These are phyloP conservation scores for Unio pictorum DNA, from an alignment of 2,888 invertebrate species.

Conservation along the genomic window DNA sequence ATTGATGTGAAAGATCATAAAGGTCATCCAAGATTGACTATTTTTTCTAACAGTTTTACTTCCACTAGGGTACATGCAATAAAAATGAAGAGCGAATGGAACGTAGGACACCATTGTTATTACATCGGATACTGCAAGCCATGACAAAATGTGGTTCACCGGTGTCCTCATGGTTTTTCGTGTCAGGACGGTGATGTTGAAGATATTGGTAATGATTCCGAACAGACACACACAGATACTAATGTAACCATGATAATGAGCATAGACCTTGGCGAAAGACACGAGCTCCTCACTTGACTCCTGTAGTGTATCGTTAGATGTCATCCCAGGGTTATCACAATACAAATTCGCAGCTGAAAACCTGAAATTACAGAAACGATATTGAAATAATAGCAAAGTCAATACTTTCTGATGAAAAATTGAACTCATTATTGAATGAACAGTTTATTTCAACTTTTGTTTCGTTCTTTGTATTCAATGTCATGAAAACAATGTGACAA, in stretches of 20 bases:
- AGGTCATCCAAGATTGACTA: constrained; percentile 70
- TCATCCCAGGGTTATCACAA: constrained; percentile 35
- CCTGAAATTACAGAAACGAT: constrained; percentile 25
- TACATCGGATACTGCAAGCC: constrained; percentile 89
- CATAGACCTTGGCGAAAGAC: constrained; percentile 53
- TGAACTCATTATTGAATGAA: too few relatives aligned
- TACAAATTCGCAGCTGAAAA: constrained; percentile 46
- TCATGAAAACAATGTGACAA: too few relatives aligned
- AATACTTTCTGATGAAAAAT: too few relatives aligned
- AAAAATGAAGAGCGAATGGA: constrained; percentile 84
- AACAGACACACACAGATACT: constrained; percentile 90
- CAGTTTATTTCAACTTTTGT: too few relatives aligned
- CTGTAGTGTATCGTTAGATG: constrained; percentile 18
- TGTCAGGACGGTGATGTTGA: constrained; percentile 89
- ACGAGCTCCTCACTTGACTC: constrained; percentile 27
- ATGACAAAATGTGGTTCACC: constrained; percentile 90
- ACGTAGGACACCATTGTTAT: constrained; percentile 91
- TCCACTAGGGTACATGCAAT: constrained; percentile 52
- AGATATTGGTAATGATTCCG: constrained; percentile 91
- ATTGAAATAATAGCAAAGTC: too few relatives aligned
- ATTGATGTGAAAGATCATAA: constrained; percentile 83
- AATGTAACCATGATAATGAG: constrained; percentile 84
- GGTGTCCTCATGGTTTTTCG: constrained; percentile 90
- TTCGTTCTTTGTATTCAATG: too few relatives aligned
- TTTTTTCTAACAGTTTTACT: constrained; percentile 51